These are phyloP conservation scores for Smutsia gigantea DNA, from an alignment of 2,797 vertebrate genomes.

Conservation along the genomic window DNA sequence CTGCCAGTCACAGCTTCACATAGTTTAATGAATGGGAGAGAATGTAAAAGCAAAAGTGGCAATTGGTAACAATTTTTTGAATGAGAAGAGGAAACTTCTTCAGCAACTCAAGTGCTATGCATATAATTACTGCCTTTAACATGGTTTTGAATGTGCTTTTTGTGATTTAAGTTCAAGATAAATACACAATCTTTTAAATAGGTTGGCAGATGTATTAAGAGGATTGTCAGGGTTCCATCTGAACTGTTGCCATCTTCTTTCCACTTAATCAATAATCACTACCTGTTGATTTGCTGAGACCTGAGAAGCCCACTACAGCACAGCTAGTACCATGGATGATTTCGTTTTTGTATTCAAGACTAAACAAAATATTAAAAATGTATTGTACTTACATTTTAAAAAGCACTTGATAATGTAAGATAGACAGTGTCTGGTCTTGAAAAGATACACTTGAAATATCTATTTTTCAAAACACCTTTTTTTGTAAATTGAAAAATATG, in stretches of 20 bases:
- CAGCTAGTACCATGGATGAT: neutral
- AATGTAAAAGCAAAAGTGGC: conserved; percentile 51
- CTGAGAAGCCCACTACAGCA: neutral
- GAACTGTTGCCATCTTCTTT: neutral
- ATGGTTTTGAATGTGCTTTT: neutral
- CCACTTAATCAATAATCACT: neutral
- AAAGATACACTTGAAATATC: neutral
- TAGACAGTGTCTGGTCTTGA: neutral
- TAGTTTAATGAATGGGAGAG: conserved; percentile 58
- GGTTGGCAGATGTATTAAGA: neutral
- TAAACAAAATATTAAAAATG: neutral
- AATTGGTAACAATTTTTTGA: conserved; percentile 66
- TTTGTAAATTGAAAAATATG: neutral
- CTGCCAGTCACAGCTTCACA: conserved; percentile 6
- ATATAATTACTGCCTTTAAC: conserved; percentile 62
- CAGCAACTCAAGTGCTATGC: conserved; percentile 11
- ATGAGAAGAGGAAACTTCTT: conserved; percentile 35
- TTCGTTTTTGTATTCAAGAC: conserved; percentile 17
- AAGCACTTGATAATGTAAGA: neutral
- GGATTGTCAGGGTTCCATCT: neutral
- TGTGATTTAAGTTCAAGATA: conserved; percentile 20
- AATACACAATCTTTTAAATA: neutral
- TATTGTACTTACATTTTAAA: neutral
- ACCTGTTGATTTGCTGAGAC: neutral
- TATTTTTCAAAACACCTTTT: neutral